Percentiles rank a stretch among this genome's conserved stretches.
Conservation (phyloP, 2,113 vertebrate species). For the Seriola aureovittata region DNA sequence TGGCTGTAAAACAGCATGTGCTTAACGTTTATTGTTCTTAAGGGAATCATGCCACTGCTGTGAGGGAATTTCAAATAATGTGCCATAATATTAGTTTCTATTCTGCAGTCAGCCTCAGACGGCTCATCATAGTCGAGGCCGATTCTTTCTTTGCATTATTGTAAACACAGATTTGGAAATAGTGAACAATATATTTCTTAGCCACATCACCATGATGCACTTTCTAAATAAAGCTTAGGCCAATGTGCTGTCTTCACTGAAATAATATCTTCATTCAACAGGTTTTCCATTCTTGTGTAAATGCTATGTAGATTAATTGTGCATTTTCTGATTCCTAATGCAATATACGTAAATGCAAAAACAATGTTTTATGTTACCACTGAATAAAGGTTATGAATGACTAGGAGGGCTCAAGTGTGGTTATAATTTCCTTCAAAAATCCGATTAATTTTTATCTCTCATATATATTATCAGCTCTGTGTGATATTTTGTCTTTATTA, state of each 20-base stretch:
- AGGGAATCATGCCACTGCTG: conserved; percentile 36
- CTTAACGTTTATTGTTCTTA: conserved; percentile 17
- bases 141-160: conserved; percentile 7
- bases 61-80: conserved; percentile 37
- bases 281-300: neutral
- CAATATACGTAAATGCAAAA: neutral
- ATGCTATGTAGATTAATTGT: neutral
- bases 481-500: conserved; percentile 28
- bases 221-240: neutral
- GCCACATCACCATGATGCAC: neutral
- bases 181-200: neutral
- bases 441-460: neutral
- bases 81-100: conserved; percentile 20
- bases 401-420: neutral
- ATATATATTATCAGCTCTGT: neutral
- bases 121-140: conserved; percentile 2
- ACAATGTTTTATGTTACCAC: neutral
- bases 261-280: neutral
- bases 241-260: neutral
- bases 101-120: neutral
- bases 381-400: neutral
- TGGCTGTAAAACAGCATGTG: conserved; percentile 57
- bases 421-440: neutral
- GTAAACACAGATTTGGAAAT: conserved; percentile 29
- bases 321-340: neutral